Percentiles rank a stretch among this genome's conserved stretches.
Evolutionary conservation across 92 coral and sea anemone genomes (phyloP).

Genomic region (Parazoanthus darwini): DNA sequence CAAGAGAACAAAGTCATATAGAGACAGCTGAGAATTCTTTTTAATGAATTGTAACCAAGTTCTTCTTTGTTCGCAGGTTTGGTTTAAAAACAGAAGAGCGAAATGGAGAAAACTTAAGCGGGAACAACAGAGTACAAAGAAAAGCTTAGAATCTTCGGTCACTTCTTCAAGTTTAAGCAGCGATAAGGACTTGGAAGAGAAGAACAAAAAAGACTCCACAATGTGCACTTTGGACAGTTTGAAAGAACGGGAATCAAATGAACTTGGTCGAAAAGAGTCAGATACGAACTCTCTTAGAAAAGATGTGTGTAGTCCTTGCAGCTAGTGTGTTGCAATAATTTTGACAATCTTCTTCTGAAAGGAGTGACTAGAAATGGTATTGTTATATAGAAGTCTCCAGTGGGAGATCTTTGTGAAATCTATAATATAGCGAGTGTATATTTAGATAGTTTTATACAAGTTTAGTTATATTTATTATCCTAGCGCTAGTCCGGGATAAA

Average conservation of each 20-base stretch:
- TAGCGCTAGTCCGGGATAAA: not conserved
- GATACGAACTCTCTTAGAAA: not conserved
- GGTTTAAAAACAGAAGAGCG: constrained; percentile 99
- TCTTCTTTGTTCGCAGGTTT: constrained; percentile 61
- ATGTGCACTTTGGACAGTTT: constrained; percentile 5
- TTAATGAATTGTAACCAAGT: not conserved
- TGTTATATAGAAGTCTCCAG: not conserved
- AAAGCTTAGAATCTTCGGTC: constrained; percentile 41
- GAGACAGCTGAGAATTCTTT: not conserved
- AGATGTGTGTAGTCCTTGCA: not conserved
- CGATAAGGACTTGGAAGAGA: constrained; percentile 15
- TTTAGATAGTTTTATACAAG: not conserved
- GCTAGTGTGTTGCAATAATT: not conserved
- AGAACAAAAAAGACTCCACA: constrained; percentile 31
- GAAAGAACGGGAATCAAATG: constrained; percentile 22
- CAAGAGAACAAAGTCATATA: not conserved
- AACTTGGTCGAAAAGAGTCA: constrained; percentile 11
- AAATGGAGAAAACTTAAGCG: constrained; percentile 97
- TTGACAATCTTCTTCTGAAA: not conserved
- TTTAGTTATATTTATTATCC: constrained; percentile 13
- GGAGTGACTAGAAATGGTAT: not conserved
- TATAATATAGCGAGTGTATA: constrained; percentile 2
- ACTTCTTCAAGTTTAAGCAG: constrained; percentile 6
- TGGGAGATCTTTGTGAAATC: not conserved
- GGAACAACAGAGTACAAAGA: constrained; percentile 72